phyloP scores from a whole-genome alignment of 2,113 vertebrate species.

The Montifringilla adamsi region DNA sequence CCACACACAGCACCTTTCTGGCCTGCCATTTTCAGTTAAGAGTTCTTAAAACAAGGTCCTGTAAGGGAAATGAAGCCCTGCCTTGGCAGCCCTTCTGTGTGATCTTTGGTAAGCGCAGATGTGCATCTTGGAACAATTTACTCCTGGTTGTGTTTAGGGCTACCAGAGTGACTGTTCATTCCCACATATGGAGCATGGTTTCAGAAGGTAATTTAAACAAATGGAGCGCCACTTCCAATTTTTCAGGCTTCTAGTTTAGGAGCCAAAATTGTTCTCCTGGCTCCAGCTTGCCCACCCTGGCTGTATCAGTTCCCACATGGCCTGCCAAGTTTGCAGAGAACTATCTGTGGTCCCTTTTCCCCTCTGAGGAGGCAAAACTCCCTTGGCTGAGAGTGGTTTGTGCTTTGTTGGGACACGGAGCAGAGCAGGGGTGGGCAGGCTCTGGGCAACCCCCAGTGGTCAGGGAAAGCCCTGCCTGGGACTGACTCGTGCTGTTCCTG shows the following conservation, averaged over 20 bases:
- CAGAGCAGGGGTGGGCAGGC: rapidly evolving
- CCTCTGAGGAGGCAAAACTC: neutral
- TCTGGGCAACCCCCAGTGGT: rapidly evolving
- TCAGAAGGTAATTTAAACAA: constrained; percentile 57
- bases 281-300: constrained; percentile 47
- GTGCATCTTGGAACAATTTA: constrained; percentile 62
- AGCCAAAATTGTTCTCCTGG: constrained; percentile 12
- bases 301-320: neutral
- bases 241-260: constrained; percentile 22
- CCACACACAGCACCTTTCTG: neutral
- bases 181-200: constrained; percentile 37
- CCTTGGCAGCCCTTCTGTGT: constrained; percentile 16
- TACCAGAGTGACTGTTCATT: constrained; percentile 17
- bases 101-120: constrained; percentile 45
- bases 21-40: neutral
- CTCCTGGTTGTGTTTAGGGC: constrained; percentile 31
- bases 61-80: neutral
- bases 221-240: constrained; percentile 52
- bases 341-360: neutral
- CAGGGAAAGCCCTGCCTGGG: neutral
- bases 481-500: neutral
- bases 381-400: neutral
- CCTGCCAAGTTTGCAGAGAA: neutral
- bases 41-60: neutral
- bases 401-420: rapidly evolving